Evolutionary conservation across 2,113 vertebrate species (phyloP), one percentile per base, ranked within the genome.

Genomic region (Tyrannus savana): DNA sequence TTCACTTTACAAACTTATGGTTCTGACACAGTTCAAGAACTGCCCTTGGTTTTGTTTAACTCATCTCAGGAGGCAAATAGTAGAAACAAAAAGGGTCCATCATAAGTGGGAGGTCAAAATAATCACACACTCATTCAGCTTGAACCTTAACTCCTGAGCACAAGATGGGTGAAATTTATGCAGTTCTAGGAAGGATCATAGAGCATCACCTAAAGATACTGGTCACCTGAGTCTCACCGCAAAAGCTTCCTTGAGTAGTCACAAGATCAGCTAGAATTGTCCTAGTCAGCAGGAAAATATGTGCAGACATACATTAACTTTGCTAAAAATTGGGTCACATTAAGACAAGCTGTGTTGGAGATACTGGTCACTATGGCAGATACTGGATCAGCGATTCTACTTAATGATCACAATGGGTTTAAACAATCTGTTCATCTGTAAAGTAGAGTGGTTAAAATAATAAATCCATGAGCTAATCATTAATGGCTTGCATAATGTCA

Each of bases 401-500:
- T 59, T 75, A 56, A 68, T 9, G 52, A 67, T 60, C 9, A 27
- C 24, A 66, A 35, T 10, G 31, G 52, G 59, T 78, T 76, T 94
- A 82, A 81, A 78, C 0, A 0, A 93, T 82, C 24, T 68, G 30
- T 31, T 79, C 71, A 44, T 69, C 76, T 87, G n/a, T 42, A 72
- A 66, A 75, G 50, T 15, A 44, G 14, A 72, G 47, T 42, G 39
- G 53, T 63, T 88, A 60, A 78, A 90, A 88, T 87, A 87, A 91
- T 44, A 87, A 67, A 82, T 82, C 47, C 39, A 93, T 52, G 10
- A 71, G 55, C 12, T 84, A 89, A 82, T 69, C 64, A 87, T 58
- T 90, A 83, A 91, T 76, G 68, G 47, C 28, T 97, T 83, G 71
- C 71, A 90, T 68, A 90, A 85, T 42, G 74, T 87, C 71, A 60